Evolutionary conservation across 2,797 vertebrate species (phyloP).

Genomic region (Malurus splendens): DNA sequence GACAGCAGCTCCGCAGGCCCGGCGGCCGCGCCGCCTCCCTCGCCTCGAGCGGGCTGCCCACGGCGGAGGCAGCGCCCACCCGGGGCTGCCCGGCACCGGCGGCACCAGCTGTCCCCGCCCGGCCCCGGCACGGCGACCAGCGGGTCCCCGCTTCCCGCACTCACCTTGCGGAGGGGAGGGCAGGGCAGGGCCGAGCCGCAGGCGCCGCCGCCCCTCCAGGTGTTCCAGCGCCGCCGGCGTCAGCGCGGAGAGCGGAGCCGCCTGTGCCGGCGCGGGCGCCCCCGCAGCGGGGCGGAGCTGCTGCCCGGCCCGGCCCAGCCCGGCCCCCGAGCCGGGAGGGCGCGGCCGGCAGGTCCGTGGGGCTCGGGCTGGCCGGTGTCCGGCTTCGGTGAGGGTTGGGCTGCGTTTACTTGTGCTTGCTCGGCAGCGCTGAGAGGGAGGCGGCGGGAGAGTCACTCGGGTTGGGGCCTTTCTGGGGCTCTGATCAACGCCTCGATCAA

Average conservation of each 20-base stretch:
- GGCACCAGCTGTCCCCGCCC: neutral
- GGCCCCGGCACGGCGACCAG: neutral
- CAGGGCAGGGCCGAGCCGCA: neutral
- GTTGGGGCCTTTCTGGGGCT: no score
- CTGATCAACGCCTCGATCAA: rapidly evolving
- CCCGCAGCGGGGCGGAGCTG: constrained; percentile 23
- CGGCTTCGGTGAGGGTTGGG: rapidly evolving
- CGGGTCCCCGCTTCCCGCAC: neutral
- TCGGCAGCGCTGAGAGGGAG: rapidly evolving
- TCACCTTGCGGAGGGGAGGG: constrained; percentile 12
- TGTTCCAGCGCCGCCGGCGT: constrained; percentile 33
- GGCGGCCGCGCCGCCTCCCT: neutral
- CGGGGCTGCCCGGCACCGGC: neutral
- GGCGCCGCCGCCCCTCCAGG: constrained; percentile 4
- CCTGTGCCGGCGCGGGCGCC: neutral
- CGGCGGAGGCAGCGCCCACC: neutral
- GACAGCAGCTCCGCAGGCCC: neutral
- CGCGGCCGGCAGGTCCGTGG: rapidly evolving
- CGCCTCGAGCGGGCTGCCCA: neutral
- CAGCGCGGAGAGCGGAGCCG: neutral
- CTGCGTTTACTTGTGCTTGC: rapidly evolving
- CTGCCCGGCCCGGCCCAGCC: neutral
- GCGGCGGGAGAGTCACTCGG: rapidly evolving
- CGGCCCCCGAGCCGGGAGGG: neutral
- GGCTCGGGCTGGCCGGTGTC: rapidly evolving